Percentiles rank a stretch among this genome's conserved stretches.
Conservation (phyloP, 2,797 vertebrate genomes). For the Rousettus madagascariensis region DNA sequence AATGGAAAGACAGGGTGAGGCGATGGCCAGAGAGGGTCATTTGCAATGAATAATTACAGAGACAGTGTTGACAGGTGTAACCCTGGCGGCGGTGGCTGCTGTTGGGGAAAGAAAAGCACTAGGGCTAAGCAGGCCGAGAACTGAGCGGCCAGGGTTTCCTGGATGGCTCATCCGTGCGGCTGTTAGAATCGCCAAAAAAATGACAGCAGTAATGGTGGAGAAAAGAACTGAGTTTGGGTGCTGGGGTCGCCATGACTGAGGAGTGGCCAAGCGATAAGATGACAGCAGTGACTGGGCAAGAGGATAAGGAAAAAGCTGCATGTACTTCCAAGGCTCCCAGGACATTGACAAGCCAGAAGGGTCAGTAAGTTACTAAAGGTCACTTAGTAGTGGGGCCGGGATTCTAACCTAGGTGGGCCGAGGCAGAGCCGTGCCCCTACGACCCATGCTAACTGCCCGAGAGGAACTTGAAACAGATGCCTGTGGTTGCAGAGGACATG, state of each 20-base stretch:
- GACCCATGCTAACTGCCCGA: rapidly evolving
- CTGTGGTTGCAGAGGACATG: rapidly evolving
- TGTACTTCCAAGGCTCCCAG: background rate
- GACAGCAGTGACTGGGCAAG: background rate
- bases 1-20: background rate
- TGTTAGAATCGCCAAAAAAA: background rate
- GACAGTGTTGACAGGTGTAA: background rate
- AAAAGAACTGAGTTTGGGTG: background rate
- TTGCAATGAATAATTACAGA: background rate
- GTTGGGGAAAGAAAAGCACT: background rate
- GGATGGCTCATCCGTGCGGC: background rate
- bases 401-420: rapidly evolving
- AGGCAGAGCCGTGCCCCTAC: background rate
- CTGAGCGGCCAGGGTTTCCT: background rate
- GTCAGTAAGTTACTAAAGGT: background rate
- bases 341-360: background rate
- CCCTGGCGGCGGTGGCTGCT: background rate
- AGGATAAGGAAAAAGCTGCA: background rate
- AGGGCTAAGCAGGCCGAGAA: background rate
- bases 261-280: background rate
- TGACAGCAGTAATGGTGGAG: background rate
- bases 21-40: background rate
- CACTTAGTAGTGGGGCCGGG: background rate
- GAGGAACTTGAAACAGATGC: background rate
- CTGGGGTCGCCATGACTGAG: background rate